A percentile compares a stretch with the other conserved stretches of the same genome.
phyloP scores from a whole-genome alignment of 1,140 invertebrate genomes.

The Sitobion miscanthi region DNA sequence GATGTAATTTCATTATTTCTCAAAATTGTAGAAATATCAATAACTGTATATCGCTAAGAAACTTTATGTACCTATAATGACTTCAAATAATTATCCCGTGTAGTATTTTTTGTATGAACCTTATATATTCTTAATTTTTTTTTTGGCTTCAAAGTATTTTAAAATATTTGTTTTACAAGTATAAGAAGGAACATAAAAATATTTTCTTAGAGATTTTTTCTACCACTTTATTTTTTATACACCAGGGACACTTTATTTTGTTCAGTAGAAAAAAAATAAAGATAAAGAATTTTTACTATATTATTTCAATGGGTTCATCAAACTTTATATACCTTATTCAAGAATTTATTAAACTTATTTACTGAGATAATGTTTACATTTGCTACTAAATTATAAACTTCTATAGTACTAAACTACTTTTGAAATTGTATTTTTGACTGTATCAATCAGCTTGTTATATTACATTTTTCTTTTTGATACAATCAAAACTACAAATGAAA shows the following conservation, averaged over 20 bases:
- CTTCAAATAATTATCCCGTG: neutral
- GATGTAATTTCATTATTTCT: neutral
- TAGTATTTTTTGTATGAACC: neutral
- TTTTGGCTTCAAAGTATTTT: neutral
- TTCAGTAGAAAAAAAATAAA: neutral
- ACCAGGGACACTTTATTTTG: neutral
- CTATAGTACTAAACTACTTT: neutral
- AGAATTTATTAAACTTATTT: slow-evolving; percentile 21
- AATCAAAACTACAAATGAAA: neutral
- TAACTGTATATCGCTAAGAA: neutral
- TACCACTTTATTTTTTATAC: neutral
- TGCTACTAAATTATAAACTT: neutral
- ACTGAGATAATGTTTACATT: neutral
- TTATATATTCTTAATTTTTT: neutral
- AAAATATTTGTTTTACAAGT: slow-evolving; percentile 24
- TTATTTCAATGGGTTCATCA: slow-evolving; percentile 6
- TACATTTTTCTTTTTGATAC: neutral
- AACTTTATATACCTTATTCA: neutral
- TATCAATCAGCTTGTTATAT: neutral
- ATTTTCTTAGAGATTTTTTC: neutral
- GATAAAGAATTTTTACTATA: slow-evolving; percentile 20
- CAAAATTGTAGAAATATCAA: neutral
- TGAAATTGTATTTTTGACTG: neutral
- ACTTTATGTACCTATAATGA: neutral
- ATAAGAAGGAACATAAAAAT: neutral